These are phyloP conservation scores for Erethizon dorsatum DNA, from an alignment of 2,797 vertebrate species.

Conservation along the genomic window DNA sequence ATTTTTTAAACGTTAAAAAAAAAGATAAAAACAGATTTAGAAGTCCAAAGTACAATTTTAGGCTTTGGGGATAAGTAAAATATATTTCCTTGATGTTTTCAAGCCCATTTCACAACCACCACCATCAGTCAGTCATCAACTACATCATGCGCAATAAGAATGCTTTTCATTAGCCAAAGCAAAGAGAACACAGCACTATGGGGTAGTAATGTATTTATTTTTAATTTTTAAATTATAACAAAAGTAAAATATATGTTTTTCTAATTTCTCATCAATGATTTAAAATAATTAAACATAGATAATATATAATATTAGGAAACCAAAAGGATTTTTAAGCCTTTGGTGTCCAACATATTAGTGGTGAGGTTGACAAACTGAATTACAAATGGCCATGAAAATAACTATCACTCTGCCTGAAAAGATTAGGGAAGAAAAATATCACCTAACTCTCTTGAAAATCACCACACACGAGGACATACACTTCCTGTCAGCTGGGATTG, in stretches of 20 bases:
- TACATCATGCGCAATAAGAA: not conserved
- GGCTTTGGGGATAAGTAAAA: not conserved
- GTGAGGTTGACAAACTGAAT: not conserved
- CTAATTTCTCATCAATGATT: not conserved
- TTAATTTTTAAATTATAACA: conserved; percentile 15
- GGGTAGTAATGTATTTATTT: not conserved
- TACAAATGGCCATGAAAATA: not conserved
- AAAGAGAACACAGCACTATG: not conserved
- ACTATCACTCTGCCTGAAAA: not conserved
- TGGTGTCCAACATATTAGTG: not conserved
- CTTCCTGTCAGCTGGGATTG: not conserved
- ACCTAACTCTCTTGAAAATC: not conserved
- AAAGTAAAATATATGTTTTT: not conserved
- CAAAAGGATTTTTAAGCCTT: conserved; percentile 16
- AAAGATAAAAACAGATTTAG: not conserved
- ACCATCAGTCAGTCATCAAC: not conserved
- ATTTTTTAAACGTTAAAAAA: not conserved
- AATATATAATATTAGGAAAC: not conserved
- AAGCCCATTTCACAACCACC: not conserved
- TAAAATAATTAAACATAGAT: conserved; percentile 23
- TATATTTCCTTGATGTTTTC: not conserved
- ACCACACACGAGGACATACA: not conserved
- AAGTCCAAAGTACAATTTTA: conserved; percentile 26
- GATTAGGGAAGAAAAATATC: not conserved
- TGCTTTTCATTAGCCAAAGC: not conserved